These are phyloP conservation scores for Solenopsis fugax DNA, from an alignment of 1,140 invertebrate genomes.

Conservation along the genomic window DNA sequence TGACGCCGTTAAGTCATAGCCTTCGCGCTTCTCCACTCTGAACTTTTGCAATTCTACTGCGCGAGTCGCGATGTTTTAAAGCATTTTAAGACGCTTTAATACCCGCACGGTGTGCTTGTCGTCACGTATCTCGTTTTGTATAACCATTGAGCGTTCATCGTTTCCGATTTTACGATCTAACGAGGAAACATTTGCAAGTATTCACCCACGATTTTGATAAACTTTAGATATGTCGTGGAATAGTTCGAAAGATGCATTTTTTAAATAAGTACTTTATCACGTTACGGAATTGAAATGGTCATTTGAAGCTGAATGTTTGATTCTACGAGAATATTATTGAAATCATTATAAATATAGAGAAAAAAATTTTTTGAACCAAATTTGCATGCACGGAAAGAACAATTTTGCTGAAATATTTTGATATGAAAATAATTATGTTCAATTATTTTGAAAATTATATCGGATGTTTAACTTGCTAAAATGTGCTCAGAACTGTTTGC, in stretches of 20 bases:
- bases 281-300: neutral
- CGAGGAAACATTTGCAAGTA: neutral
- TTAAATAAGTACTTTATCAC: neutral
- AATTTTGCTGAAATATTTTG: too few species aligned
- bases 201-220: constrained; percentile 16
- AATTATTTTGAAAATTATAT: too few species aligned
- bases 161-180: constrained; percentile 37
- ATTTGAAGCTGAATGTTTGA: neutral
- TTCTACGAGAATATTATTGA: neutral
- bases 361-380: neutral
- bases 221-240: constrained; percentile 9
- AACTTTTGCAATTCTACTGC: constrained; percentile 43
- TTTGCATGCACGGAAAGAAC: neutral
- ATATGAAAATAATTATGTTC: too few species aligned
- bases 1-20: constrained; percentile 39
- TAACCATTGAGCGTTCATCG: constrained; percentile 12
- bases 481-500: too few species aligned
- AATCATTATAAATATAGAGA: neutral
- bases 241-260: neutral
- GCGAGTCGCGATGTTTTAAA: constrained; percentile 37
- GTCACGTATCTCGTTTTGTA: constrained; percentile 46
- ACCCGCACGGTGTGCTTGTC: neutral
- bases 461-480: too few species aligned
- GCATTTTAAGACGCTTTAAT: constrained; percentile 32
- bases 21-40: constrained; percentile 36